These are phyloP conservation scores for Terebella lapidaria DNA, from an alignment of 2,888 invertebrate species.

Conservation along the genomic window DNA sequence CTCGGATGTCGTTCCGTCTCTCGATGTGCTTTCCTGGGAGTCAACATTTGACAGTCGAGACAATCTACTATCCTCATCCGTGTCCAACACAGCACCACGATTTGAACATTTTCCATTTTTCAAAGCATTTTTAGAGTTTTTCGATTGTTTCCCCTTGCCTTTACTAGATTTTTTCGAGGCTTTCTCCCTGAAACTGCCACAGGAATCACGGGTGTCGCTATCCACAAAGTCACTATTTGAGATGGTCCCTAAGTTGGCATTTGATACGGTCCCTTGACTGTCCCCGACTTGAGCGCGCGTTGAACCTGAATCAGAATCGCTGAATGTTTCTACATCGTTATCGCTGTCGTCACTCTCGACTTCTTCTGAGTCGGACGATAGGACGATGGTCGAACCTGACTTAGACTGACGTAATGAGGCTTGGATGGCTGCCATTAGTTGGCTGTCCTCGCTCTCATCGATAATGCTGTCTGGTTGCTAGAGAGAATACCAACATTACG, in stretches of 20 bases:
- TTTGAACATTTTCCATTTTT: neutral
- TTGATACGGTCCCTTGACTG: neutral
- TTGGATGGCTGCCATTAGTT: conserved; percentile 55
- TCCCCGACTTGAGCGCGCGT: too few relatives aligned
- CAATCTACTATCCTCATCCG: neutral
- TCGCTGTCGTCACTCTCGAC: conserved; percentile 24
- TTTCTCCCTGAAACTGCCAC: neutral
- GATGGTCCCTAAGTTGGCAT: neutral
- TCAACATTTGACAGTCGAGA: too few relatives aligned
- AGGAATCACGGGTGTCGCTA: neutral
- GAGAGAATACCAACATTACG: conserved; percentile 2
- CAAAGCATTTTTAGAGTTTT: neutral
- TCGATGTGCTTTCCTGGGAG: too few relatives aligned
- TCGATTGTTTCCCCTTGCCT: neutral
- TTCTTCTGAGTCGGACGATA: neutral
- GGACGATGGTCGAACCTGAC: neutral
- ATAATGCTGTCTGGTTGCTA: conserved; percentile 43
- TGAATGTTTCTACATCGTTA: conserved; percentile 51
- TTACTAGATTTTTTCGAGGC: neutral
- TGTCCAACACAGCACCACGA: neutral
- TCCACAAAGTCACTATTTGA: neutral
- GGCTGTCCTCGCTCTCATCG: conserved; percentile 55
- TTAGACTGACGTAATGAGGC: conserved; percentile 46
- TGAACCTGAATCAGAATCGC: conserved; percentile 48
- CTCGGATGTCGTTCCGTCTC: too few relatives aligned